Base-by-base conservation (phyloP, 37 sponge, comb jelly and placozoan species). In the Beroe forskalii region DNA sequence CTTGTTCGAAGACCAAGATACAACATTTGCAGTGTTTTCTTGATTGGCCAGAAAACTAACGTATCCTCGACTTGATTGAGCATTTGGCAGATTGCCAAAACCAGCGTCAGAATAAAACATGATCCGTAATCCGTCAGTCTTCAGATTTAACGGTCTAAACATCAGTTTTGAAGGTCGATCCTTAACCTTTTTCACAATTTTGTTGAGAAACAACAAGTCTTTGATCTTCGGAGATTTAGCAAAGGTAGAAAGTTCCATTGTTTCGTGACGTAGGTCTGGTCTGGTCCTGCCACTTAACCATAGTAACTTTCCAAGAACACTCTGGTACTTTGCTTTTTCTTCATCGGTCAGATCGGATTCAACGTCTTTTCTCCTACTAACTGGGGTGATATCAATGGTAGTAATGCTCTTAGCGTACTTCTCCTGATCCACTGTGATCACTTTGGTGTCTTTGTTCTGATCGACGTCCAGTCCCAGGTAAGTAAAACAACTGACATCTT, bases 261-360 rank as follows among this genome's bases (percentile, higher is more conserved):
- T 63, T 24, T 63, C 66, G n/a, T 23, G 25, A 3, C 28, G 25
- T n/a, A 63, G n/a, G 25, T 63, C 66, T n/a, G 66, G 66, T 63
- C 66, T 63, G 2, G 66, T 63, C 25, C 66, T 63, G 23, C 66
- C 66, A 63, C 23, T 19, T 63, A 63, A 19, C 66, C 66, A 63
- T 30, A 63, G 66, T 19, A 63, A 30, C 25, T 63, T 63, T 8
- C 66, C 66, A 4, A 63, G 25, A 63, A 30, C 25, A 63, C 66
- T 63, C 2, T n/a, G 66, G 25, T n/a, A 63, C 3, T 30, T 63
- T 19, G 66, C 6, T 19, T 20, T 63, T 30, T 63, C 66, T 23
- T 19, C n/a, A 24, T 63, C 66, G 4, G 24, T 63, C 6, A 63
- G n/a, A 63, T 19, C 66, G 25, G 9, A 24, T 19, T 63, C 66